phyloP scores from a whole-genome alignment of 2,888 invertebrate species.

The Agapostemon virescens region DNA sequence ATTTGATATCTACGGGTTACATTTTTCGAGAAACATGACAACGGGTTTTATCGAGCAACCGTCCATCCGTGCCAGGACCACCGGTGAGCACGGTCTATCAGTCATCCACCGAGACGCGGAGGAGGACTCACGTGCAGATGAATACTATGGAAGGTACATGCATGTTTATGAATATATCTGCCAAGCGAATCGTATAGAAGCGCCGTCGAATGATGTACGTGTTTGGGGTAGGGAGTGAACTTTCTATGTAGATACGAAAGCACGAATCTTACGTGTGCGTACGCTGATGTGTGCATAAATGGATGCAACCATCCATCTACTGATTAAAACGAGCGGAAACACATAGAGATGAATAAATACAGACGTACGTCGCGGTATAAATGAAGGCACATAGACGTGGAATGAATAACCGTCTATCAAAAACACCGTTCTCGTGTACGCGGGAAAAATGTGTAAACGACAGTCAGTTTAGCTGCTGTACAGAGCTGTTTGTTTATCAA shows the following conservation, averaged over 20 bases:
- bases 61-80: constrained; percentile 18
- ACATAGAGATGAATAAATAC: constrained; percentile 50
- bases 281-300: constrained; percentile 40
- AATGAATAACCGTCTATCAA: constrained; percentile 26
- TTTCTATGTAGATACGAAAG: constrained; percentile 1
- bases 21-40: background rate
- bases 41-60: background rate
- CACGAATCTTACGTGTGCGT: constrained; percentile 18
- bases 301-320: constrained; percentile 55
- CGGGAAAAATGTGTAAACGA: constrained; percentile 32
- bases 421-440: constrained; percentile 31
- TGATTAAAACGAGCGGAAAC: constrained; percentile 55
- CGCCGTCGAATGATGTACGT: background rate
- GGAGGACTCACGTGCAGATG: constrained; percentile 37
- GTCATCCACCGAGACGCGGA: constrained; percentile 35
- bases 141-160: constrained; percentile 20
- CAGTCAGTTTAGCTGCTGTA: constrained; percentile 39
- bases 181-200: constrained; percentile 21
- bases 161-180: constrained; percentile 45
- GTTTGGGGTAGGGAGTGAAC: constrained; percentile 5
- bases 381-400: constrained; percentile 2
- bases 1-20: background rate
- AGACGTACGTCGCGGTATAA: constrained; percentile 17
- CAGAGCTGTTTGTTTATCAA: constrained; percentile 14
- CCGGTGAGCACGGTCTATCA: constrained; percentile 34